phyloP scores from a whole-genome alignment of 1,140 invertebrate genomes.

The Paralvinella palmiformis region DNA sequence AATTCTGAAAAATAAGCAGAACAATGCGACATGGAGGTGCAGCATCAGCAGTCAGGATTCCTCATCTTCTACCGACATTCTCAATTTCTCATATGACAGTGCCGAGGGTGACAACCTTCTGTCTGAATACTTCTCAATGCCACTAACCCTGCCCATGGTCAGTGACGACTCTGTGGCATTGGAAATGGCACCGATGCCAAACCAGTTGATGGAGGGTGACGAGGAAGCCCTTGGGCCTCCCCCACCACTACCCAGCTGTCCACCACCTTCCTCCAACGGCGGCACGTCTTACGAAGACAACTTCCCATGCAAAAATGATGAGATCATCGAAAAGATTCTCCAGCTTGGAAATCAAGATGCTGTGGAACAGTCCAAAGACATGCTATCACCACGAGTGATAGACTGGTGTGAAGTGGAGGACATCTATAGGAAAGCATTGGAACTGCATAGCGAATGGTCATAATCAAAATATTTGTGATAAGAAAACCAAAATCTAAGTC shows the following conservation, averaged over 20 bases:
- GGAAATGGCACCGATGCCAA: not conserved
- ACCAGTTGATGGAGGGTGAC: not conserved
- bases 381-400: not conserved
- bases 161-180: not conserved
- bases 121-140: not conserved
- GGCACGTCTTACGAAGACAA: not conserved
- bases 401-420: not conserved
- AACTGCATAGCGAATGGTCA: too few relatives aligned
- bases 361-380: not conserved
- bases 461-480: too few relatives aligned
- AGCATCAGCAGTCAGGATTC: constrained; percentile 42
- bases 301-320: not conserved
- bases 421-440: too few relatives aligned
- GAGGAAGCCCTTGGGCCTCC: constrained; percentile 3
- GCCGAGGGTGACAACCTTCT: constrained; percentile 26
- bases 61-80: constrained; percentile 44
- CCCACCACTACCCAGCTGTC: not conserved
- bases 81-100: constrained; percentile 47
- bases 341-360: not conserved
- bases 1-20: constrained; percentile 24
- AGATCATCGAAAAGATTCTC: not conserved
- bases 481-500: too few relatives aligned
- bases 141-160: not conserved
- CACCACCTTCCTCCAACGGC: constrained; percentile 1
- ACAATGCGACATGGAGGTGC: constrained; percentile 35